A percentile compares a stretch with the other conserved stretches of the same genome.
Conservation (phyloP, 2,888 invertebrate species). For the Pharmacophagus antenor region DNA sequence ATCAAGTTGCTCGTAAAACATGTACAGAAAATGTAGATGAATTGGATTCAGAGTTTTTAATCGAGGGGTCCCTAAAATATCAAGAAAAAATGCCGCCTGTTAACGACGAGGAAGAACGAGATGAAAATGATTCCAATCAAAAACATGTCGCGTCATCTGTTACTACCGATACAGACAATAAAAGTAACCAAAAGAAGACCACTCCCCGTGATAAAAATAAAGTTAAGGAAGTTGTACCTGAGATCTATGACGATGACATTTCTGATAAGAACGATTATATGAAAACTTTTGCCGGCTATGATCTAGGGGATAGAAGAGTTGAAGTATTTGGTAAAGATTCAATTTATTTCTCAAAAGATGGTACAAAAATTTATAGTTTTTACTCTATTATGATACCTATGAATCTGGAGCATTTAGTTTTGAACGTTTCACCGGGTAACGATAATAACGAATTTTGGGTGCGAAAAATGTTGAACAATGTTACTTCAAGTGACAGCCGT, state of each 20-base stretch:
- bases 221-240: conserved; percentile 32
- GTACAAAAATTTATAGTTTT: conserved; percentile 53
- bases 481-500: conserved; percentile 40
- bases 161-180: conserved; percentile 44
- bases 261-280: conserved; percentile 5
- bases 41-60: conserved; percentile 54
- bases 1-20: conserved; percentile 18
- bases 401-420: conserved; percentile 59
- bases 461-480: conserved; percentile 58
- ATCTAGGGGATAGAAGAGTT: conserved; percentile 66
- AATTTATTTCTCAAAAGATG: conserved; percentile 65
- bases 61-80: conserved; percentile 70
- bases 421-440: conserved; percentile 60
- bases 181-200: conserved; percentile 47
- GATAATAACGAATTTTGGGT: conserved; percentile 63
- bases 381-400: conserved; percentile 64
- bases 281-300: conserved; percentile 56
- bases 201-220: conserved; percentile 45
- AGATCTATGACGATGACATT: conserved; percentile 34
- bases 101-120: conserved; percentile 41
- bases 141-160: conserved; percentile 42
- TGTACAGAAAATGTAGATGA: conserved; percentile 42
- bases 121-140: conserved; percentile 36
- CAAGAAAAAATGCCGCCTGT: conserved; percentile 46
- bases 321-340: conserved; percentile 70